Base-by-base conservation (phyloP, 2,113 vertebrate genomes). In the Alosa alosa region DNA sequence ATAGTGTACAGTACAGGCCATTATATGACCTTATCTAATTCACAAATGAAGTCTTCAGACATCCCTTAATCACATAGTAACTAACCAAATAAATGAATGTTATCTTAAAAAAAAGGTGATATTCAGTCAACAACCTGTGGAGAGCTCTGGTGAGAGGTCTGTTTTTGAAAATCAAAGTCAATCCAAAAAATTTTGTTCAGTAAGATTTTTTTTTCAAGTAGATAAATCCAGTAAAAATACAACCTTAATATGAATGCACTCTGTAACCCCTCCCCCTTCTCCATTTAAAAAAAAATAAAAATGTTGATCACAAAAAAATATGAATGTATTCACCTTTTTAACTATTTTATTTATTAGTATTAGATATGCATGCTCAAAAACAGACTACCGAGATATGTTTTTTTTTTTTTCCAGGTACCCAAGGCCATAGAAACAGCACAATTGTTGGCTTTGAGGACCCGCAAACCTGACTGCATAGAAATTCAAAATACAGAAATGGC, bases 401-500 rank as follows among this genome's bases (percentile, higher is more conserved):
- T 31, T 11, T 72, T 31, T 11, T 31, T 36, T 13, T 57, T 57
- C 20, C 4, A 72, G 64, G 6, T 72, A 31, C 64, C 64, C 64
- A 72, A 72, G 64, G 64, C 64, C 64, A 72, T 36, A 72, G 10
- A 72, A 1, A 11, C 31, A 11, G 3, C 57, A n/a, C 57, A 20
- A 64, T 25, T 64, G 57, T 25, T 64, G 57, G 22, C 22, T 64
- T 64, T 64, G 57, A 64, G 64, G 25, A 3, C 64, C 64, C 25
- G 3, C 64, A 31, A 72, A 72, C 64, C 64, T 36, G 9, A 72
- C 64, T 72, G 25, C n/a, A 72, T 72, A 31, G 64, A 72, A 72
- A 72, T 72, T 95, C 95, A 94, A 95, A 95, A 96, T 95, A 96
- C 95, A 96, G 95, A 96, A 96, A 96, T 96, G 95, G 95, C 95